These are phyloP conservation scores for Beris chalybata DNA, from an alignment of 2,888 invertebrate genomes.

Conservation along the genomic window DNA sequence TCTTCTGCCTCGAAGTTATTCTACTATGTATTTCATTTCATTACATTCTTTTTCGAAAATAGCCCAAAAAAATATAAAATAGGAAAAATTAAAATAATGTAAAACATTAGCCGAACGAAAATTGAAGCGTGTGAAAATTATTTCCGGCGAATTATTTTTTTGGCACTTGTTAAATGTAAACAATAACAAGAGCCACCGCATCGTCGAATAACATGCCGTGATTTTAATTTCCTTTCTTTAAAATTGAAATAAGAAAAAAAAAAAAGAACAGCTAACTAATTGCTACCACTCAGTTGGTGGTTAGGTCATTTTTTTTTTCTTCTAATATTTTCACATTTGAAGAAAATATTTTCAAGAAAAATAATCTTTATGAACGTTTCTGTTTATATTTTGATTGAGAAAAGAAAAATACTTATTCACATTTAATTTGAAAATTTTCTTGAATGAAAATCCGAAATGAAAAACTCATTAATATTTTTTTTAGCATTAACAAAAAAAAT, in stretches of 20 bases:
- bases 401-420: too few relatives aligned
- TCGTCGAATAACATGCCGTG: neutral
- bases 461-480: too few relatives aligned
- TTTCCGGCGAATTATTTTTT: constrained; percentile 29
- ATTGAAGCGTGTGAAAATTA: constrained; percentile 24
- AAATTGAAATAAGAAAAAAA: neutral
- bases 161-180: constrained; percentile 24
- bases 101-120: constrained; percentile 6
- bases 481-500: too few relatives aligned
- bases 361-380: too few relatives aligned
- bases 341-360: too few relatives aligned
- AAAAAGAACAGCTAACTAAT: constrained; percentile 4
- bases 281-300: neutral
- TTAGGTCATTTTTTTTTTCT: too few relatives aligned
- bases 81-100: constrained; percentile 1
- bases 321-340: too few relatives aligned
- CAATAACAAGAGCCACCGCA: neutral
- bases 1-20: constrained; percentile 5
- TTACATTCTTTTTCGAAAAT: neutral
- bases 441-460: too few relatives aligned
- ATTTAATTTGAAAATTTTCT: too few relatives aligned
- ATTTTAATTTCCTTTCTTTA: neutral
- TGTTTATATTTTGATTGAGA: too few relatives aligned
- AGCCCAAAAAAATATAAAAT: constrained; percentile 3
- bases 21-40: constrained; percentile 8